Base-by-base conservation (phyloP, 2,888 invertebrate genomes). In the Caenorhabditis panamensis region DNA sequence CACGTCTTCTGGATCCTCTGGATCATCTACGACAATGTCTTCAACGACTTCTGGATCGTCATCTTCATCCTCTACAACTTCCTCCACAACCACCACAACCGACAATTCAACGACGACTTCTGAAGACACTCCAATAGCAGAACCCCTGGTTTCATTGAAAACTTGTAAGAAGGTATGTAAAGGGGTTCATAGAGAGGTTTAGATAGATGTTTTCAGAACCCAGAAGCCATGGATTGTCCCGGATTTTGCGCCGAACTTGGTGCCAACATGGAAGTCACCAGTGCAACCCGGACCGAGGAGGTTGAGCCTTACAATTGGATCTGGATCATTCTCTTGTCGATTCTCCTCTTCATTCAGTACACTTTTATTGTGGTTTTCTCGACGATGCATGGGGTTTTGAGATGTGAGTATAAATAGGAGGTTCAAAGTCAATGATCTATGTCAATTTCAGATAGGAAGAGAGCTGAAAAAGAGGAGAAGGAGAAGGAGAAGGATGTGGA, bases 281-380 rank as follows among this genome's bases (percentile, higher is more conserved):
- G 31, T 9, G 9, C 31, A 31, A 31, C 31, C 9, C 5, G 4
- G 31, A 31, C 31, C 31, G 5, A 31, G 4, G 31, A 4, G 2
- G 20, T 20, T 5, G 49, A 49, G 20, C 49, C 49, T 1, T 49
- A 49, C 49, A 49, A 49, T 20, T 49, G 49, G 49, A 49, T 49
- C 2, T 18, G 18, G 20, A 20, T 20, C 20, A 49, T 49, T 18
- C 8, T 49, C 49, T 18, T 49, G 5, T 18, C 20, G 5, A 18
- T 49, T 3, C 49, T 49, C 9, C 49, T 49, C 49, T 49, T 49
- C 49, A 20, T 49, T 20, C n/a, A 20, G 20, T 49, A 49, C 49
- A 49, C 18, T 4, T 49, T n/a, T 18, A 20, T 20, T 20, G 49
- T 49, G 2, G 9, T 49, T 9, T 20, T 49, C 3, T 18, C 18